Evolutionary conservation across 2,113 vertebrate genomes (phyloP), one percentile per base, ranked within the genome.

Genomic region (Holacanthus passer): DNA sequence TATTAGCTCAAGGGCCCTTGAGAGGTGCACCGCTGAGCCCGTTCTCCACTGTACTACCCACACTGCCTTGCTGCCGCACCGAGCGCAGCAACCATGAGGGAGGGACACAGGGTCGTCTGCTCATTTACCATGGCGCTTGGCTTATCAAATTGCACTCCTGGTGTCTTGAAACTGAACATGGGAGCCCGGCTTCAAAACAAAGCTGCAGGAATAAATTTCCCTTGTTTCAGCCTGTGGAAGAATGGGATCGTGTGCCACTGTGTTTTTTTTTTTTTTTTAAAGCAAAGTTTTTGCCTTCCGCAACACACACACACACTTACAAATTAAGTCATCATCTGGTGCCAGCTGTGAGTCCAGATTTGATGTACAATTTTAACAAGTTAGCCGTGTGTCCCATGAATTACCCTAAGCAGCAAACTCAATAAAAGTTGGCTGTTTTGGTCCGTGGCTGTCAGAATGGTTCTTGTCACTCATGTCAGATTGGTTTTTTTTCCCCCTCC

Each of bases 1-100:
- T 94, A 95, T 94, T 89, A 91, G 94, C 94, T 94, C 87, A 91
- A 94, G 94, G 92, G 90, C 91, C 87, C 92, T 92, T 80, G 82
- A 94, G 94, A 90, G 90, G 90, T 88, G 76, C 80, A 86, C 77
- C 52, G 73, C 80, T 77, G 90, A 92, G 86, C 91, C 88, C 87
- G 84, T 84, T 81, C 86, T 86, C 83, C 85, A 76, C 90, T 83
- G 85, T 86, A 90, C 87, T 79, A 82, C 80, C 87, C 86, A 88
- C 84, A 80, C 82, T 87, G 87, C 92, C 79, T 90, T 63, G 85
- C 84, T 86, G 84, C 83, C 22, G 78, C 77, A 62, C 88, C 83
- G 55, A 67, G 79, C 67, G 22, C 74, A 41, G 53, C 75, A 73
- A 73, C 81, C 87, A 37, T 64, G 75, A 91, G 89, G 92, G 91